Evolutionary conservation across 2,113 vertebrate genomes (phyloP).

Genomic region (Condylura cristata): DNA sequence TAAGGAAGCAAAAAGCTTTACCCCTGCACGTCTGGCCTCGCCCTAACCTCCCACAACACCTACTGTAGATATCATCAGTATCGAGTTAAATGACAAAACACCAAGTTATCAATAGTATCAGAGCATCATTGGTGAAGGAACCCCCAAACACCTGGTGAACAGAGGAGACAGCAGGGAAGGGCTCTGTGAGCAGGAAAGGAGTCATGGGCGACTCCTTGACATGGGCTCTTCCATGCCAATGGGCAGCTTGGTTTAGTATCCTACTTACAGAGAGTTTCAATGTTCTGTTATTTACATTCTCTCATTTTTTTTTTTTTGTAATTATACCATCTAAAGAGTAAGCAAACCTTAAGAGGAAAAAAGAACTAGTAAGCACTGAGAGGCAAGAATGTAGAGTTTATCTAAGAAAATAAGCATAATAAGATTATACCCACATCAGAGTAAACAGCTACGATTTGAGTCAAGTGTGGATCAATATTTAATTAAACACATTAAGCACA

Average conservation of each 20-base stretch:
- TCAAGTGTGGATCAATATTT: conserved; percentile 48
- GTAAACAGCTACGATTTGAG: conserved; percentile 14
- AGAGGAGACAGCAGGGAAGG: too few species aligned
- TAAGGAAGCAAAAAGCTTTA: not conserved
- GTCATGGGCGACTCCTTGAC: too few species aligned
- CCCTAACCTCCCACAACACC: too few species aligned
- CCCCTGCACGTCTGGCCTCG: too few species aligned
- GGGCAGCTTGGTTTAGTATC: not conserved
- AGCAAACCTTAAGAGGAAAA: not conserved
- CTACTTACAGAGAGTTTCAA: not conserved
- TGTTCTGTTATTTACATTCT: not conserved
- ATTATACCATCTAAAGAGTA: not conserved
- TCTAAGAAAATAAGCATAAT: not conserved
- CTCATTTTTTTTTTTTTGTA: not conserved
- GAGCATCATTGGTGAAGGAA: not conserved
- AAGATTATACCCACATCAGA: not conserved
- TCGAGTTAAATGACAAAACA: not conserved
- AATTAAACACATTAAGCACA: conserved; percentile 46
- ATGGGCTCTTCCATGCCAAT: not conserved
- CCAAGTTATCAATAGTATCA: not conserved
- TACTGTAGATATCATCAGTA: not conserved
- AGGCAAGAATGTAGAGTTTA: conserved; percentile 30
- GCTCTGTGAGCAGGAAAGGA: not conserved
- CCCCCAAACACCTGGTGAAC: not conserved
- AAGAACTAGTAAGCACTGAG: not conserved